Conservation (phyloP, 2,888 invertebrate species). For the Aphidius colemani region DNA sequence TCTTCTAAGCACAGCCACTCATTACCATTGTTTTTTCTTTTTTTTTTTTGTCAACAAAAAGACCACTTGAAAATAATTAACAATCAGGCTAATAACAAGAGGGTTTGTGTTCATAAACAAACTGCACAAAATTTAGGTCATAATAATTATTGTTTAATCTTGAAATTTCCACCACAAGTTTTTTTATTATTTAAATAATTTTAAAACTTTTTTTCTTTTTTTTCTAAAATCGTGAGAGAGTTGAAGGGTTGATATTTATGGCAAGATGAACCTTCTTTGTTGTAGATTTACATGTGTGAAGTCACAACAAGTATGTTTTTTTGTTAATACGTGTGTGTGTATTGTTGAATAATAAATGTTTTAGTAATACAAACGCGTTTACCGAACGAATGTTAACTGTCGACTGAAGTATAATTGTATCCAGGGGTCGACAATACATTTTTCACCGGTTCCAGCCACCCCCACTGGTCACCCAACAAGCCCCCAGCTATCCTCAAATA, state of each 20-base stretch:
- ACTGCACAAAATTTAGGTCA: slow-evolving; percentile 31
- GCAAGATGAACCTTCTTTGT: slow-evolving; percentile 8
- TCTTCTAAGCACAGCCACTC: neutral
- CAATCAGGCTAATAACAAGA: slow-evolving; percentile 20
- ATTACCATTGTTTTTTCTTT: slow-evolving; percentile 11
- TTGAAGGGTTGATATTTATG: slow-evolving; percentile 45
- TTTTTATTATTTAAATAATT: slow-evolving; percentile 4
- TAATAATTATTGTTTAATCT: slow-evolving; percentile 26
- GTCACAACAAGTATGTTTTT: too few relatives aligned
- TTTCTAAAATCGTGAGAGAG: slow-evolving; percentile 40
- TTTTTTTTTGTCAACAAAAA: neutral
- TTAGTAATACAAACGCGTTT: neutral
- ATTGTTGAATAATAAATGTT: too few relatives aligned
- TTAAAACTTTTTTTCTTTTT: slow-evolving; percentile 15
- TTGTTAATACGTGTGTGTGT: too few relatives aligned
- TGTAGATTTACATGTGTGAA: too few relatives aligned
- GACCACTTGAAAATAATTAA: slow-evolving; percentile 24
- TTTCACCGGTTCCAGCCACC: slow-evolving; percentile 42
- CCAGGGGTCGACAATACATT: slow-evolving; percentile 51
- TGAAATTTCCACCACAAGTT: slow-evolving; percentile 10
- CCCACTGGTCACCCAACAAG: slow-evolving; percentile 31
- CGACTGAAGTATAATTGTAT: slow-evolving; percentile 35
- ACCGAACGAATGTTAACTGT: slow-evolving; percentile 46
- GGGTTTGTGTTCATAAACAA: slow-evolving; percentile 15
- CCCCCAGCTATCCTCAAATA: slow-evolving; percentile 21